Percentiles rank a stretch among this genome's conserved stretches.
Conservation (phyloP, 2,113 vertebrate genomes). For the Tylochromis polylepis region DNA sequence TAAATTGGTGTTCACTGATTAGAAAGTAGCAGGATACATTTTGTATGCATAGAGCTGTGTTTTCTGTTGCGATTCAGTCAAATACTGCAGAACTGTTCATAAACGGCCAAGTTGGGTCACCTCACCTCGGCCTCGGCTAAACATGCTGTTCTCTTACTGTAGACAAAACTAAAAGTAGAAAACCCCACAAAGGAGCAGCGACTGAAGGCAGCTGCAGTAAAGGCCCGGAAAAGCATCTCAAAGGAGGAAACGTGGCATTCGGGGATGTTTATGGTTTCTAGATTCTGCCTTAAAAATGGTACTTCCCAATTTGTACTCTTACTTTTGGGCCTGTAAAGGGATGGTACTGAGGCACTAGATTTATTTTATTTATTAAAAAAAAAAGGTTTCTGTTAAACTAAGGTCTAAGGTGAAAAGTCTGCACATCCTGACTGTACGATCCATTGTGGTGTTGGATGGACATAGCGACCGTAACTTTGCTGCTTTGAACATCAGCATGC, state of each 20-base stretch:
- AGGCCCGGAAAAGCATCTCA: background rate
- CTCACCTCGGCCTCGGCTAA: background rate
- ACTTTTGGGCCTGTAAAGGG: background rate
- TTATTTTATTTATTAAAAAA: background rate
- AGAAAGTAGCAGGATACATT: background rate
- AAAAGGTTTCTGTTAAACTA: background rate
- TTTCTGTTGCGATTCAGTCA: background rate
- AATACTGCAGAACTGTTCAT: background rate
- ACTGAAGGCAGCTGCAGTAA: background rate
- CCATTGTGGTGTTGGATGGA: background rate
- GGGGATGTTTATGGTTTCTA: background rate
- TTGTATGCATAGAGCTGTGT: background rate
- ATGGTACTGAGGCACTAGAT: fast-evolving
- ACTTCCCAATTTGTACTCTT: background rate
- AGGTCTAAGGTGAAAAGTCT: too few relatives aligned
- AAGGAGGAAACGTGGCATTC: background rate
- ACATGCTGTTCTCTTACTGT: background rate
- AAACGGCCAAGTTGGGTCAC: background rate
- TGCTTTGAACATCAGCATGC: background rate
- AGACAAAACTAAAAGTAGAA: background rate
- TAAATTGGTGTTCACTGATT: background rate
- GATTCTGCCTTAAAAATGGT: background rate
- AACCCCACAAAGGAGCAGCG: background rate
- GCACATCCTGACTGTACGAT: background rate
- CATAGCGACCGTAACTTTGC: background rate